Evolutionary conservation across 2,888 invertebrate species (phyloP).

Genomic region (Drosophila barbarae): DNA sequence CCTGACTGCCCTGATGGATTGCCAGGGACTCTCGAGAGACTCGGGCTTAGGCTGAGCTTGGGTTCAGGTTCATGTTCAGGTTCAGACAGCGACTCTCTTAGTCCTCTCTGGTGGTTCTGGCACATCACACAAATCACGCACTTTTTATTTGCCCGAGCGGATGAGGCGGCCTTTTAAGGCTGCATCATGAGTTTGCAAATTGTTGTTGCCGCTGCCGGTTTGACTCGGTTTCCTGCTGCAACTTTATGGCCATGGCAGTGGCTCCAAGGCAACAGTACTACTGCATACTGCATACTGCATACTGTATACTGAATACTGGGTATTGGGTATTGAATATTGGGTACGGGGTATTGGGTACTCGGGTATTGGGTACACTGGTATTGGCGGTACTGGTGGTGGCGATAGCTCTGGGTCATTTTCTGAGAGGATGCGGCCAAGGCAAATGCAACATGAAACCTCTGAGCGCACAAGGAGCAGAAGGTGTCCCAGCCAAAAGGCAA

Average conservation of each 20-base stretch:
- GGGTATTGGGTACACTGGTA: constrained; percentile 6
- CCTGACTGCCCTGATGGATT: constrained; percentile 65
- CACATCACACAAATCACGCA: constrained; percentile 71
- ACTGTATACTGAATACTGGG: constrained; percentile 8
- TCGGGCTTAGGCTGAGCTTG: constrained; percentile 7
- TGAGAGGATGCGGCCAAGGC: constrained; percentile 64
- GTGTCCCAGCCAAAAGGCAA: constrained; percentile 53
- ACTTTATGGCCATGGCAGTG: constrained; percentile 58
- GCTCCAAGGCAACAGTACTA: constrained; percentile 10
- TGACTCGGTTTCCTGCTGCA: constrained; percentile 64
- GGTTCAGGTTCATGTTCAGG: constrained; percentile 2
- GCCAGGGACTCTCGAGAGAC: constrained; percentile 46
- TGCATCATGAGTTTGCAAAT: constrained; percentile 72
- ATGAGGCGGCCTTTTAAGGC: constrained; percentile 69
- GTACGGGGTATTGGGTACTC: constrained; percentile 3
- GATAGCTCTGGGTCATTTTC: constrained; percentile 73
- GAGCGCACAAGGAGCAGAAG: constrained; percentile 56
- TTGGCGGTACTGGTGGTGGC: constrained; percentile 32
- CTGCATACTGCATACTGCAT: constrained; percentile 1
- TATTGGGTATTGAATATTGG: constrained; percentile 4
- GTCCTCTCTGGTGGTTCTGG: constrained; percentile 53
- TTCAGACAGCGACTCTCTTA: constrained; percentile 26
- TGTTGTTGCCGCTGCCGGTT: constrained; percentile 52
- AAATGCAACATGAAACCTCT: constrained; percentile 70
- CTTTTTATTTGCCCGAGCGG: constrained; percentile 62